Evolutionary conservation across 2,888 invertebrate species (phyloP).

Genomic region (Cylindroiulus punctatus): DNA sequence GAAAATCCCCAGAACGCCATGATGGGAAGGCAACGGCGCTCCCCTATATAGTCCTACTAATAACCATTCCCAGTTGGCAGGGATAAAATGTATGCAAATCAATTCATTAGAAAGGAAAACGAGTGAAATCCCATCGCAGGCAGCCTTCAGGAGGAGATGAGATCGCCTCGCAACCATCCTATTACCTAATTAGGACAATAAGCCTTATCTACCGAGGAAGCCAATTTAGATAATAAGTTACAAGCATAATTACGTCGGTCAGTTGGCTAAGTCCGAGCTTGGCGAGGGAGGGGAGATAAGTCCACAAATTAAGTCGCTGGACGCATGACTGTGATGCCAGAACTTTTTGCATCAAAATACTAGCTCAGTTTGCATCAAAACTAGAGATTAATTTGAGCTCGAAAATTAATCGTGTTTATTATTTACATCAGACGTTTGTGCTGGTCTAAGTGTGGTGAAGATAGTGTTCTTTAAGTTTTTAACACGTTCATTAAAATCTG

Average conservation of each 20-base stretch:
- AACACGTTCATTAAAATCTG: too few relatives aligned
- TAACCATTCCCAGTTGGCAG: slow-evolving; percentile 10
- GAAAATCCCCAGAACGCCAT: not conserved
- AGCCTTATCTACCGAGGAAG: slow-evolving; percentile 47
- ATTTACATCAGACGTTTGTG: too few relatives aligned
- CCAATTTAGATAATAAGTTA: slow-evolving; percentile 35
- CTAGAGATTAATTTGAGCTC: too few relatives aligned
- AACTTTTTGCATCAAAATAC: too few relatives aligned
- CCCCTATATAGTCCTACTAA: not conserved
- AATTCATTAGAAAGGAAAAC: slow-evolving; percentile 50
- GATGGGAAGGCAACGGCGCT: not conserved
- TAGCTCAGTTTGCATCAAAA: too few relatives aligned
- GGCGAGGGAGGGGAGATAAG: not conserved
- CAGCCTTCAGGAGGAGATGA: not conserved
- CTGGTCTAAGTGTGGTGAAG: too few relatives aligned
- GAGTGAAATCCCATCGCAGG: slow-evolving; percentile 27
- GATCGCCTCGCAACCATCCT: slow-evolving; percentile 2
- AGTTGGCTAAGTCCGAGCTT: not conserved
- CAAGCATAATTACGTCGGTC: slow-evolving; percentile 13
- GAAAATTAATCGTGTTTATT: too few relatives aligned
- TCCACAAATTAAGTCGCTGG: not conserved
- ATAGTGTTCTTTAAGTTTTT: too few relatives aligned
- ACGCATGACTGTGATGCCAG: too few relatives aligned
- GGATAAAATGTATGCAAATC: slow-evolving; percentile 48
- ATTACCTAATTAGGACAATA: slow-evolving; percentile 47